Evolutionary conservation across 2,113 vertebrate species (phyloP).

Genomic region (Sinocyclocheilus grahami): DNA sequence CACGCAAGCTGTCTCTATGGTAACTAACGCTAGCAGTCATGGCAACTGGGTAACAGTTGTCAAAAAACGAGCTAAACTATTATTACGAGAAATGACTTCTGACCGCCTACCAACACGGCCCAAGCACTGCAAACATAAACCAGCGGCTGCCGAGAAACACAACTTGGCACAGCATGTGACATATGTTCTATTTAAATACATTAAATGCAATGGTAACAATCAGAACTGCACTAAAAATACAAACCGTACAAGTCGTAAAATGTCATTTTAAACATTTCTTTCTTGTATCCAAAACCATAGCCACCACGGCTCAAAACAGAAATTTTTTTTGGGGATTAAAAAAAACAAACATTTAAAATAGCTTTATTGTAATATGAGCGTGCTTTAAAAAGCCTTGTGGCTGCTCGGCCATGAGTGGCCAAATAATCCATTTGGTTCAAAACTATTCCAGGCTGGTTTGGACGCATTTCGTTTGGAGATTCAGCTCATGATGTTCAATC

Average conservation of each 20-base stretch:
- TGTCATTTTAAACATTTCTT: neutral
- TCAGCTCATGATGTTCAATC: neutral
- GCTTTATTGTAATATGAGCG: neutral
- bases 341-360: neutral
- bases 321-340: neutral
- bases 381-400: neutral
- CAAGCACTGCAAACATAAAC: conserved; percentile 27
- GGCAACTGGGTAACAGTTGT: conserved; percentile 71
- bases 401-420: neutral
- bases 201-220: neutral
- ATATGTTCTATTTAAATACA: conserved; percentile 1
- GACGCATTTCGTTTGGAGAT: neutral
- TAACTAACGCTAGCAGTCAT: conserved; percentile 78
- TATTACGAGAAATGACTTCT: conserved; percentile 63
- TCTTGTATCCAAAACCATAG: neutral
- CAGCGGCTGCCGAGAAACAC: conserved; percentile 2
- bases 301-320: neutral
- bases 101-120: conserved; percentile 37
- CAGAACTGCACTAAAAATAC: neutral
- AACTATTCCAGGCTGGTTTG: neutral
- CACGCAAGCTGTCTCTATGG: conserved; percentile 75
- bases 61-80: conserved; percentile 69
- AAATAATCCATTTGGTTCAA: neutral
- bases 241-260: neutral
- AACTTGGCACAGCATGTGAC: neutral